Evolutionary conservation across 2,888 invertebrate species (phyloP), one percentile per base, ranked within the genome.

Genomic region (Steinernema hermaphroditum): DNA sequence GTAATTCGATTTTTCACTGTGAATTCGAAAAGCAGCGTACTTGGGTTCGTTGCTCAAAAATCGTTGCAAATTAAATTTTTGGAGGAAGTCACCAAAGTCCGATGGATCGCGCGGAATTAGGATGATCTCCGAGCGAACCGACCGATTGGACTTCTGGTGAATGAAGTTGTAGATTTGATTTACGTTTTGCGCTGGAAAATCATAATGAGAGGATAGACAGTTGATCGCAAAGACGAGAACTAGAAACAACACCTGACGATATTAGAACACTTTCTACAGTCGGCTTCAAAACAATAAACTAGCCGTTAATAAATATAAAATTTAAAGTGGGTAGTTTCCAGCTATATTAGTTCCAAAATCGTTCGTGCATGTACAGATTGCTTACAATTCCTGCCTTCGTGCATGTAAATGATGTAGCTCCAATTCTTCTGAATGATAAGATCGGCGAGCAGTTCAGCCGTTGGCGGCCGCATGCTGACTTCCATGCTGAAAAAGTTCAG

Each of bases 371-470:
- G n/a, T 24, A 34, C 0, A 4, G 27, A 16, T 14, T 14, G 75
- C 76, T 90, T 89, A 94, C 94, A 93, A 86, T 94, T 93, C 86
- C 94, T 92, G 0, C 93, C 93, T 88, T 94, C 93, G 88, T 94
- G 94, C 82, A 95, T 90, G 88, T 93, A 94, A 86, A 94, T 93
- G 81, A 94, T 91, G 87, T 92, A 91, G 82, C 91, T 91, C 94
- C 94, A 95, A 62, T 92, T 92, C 88, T 96, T 96, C 88, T 93
- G 92, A 78, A 92, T 91, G 85, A 97, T 94, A 74, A 95, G 92
- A 89, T 96, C 96, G 81, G 96, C 93, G 87, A 97, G 92, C 74
- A 96, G 95, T 86, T 92, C 92, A 88, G 95, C 94, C 89, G 95
- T 95, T 88, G 96, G 93, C 46, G 97, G 96, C 77, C 94, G 91